Conservation (phyloP, 1,140 invertebrate genomes). For the Acromyrmex echinatior region DNA sequence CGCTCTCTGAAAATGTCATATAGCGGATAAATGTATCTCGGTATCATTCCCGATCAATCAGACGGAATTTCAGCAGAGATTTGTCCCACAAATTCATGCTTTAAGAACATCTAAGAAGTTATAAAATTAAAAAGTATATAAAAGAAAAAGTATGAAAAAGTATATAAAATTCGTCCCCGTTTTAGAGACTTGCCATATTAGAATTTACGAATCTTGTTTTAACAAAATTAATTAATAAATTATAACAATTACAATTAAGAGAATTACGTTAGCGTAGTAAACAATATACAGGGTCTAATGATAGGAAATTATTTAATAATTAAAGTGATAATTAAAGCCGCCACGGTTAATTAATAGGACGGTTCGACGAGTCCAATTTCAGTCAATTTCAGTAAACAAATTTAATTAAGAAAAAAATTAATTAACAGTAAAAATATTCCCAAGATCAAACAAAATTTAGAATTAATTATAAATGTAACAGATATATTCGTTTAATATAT, state of each 20-base stretch:
- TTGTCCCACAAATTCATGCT: background rate
- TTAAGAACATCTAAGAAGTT: background rate
- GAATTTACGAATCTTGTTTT: background rate
- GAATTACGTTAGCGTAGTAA: too few species aligned
- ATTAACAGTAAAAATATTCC: background rate
- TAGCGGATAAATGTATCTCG: background rate
- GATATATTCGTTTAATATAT: background rate
- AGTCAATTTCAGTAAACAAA: too few species aligned
- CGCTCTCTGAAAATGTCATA: background rate
- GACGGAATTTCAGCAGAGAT: background rate
- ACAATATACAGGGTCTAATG: too few species aligned
- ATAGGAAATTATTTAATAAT: too few species aligned
- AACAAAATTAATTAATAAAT: too few species aligned
- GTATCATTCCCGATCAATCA: background rate
- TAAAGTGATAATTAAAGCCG: too few species aligned
- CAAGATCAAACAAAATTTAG: background rate
- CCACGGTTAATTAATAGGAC: too few species aligned
- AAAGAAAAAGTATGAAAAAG: background rate
- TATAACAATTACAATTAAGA: too few species aligned
- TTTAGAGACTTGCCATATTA: background rate
- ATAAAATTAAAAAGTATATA: too few species aligned
- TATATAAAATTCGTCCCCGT: background rate
- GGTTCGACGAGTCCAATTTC: too few species aligned
- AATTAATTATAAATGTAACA: background rate
- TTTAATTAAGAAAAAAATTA: background rate